Evolutionary conservation across 2,113 vertebrate species (phyloP), one percentile per base, ranked within the genome.

Genomic region (Psettodes erumei): DNA sequence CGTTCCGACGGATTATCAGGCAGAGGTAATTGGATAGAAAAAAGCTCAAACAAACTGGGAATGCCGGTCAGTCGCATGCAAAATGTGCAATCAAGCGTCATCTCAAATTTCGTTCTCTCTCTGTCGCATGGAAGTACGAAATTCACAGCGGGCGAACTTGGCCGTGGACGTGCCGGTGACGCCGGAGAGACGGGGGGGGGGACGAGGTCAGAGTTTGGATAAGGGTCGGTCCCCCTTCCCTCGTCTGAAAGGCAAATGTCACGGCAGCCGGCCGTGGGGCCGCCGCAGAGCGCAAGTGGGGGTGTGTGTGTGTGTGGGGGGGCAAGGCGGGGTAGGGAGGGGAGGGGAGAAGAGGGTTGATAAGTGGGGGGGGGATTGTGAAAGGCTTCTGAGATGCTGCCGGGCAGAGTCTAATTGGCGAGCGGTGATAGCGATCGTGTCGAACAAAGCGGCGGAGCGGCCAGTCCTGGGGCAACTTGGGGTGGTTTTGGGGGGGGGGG

Each of bases 231-330:
- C 75, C 13, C 71, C 68, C 66, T 70, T 74, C 58, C 8, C 51
- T 80, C 53, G 42, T 88, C 69, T 80, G 77, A 90, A 91, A 90
- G 90, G 88, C 74, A 92, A 92, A 93, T 93, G 88, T 84, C 89
- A 92, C 71, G 69, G 6, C 75, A 82, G 81, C 66, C 75, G n/a
- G 71, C 40, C 61, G 79, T 65, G 61, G 56, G 80, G 54, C 56
- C 11, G 62, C 80, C 28, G 50, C 16, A 45, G 48, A 45, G 84
- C 35, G 61, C 58, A 40, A 12, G 64, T 40, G 60, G 6, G 32
- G 71, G 68, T 38, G 72, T n/a, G 59, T 66, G 59, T 28, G 58
- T 68, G 68, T 28, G 25, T 6, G 40, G 25, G 28, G 45, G 33
- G 51, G 18, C n/a, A 9, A 5, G n/a, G 16, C 55, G 25, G 35